phyloP scores from a whole-genome alignment of 2,797 vertebrate genomes.

The Trachurus trachurus region DNA sequence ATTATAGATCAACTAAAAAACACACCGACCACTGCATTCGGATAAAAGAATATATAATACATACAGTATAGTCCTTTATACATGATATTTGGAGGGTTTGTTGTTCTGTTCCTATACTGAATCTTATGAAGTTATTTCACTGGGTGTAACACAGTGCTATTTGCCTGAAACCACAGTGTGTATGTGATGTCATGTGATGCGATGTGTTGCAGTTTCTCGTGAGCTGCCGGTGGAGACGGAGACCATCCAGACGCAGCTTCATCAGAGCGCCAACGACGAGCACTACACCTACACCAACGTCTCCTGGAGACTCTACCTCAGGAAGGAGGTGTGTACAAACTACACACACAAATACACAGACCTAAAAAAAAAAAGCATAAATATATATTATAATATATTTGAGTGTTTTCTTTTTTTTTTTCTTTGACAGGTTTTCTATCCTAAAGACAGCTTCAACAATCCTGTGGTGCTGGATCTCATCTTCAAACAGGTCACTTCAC shows the following conservation, averaged over 20 bases:
- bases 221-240: constrained; percentile 89
- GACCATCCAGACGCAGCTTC: constrained; percentile 91
- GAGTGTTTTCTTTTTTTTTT: constrained; percentile 1
- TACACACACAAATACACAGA: background rate
- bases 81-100: no score
- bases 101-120: no score
- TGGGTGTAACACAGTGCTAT: no score
- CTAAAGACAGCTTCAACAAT: constrained; percentile 93
- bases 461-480: constrained; percentile 94
- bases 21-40: no score
- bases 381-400: background rate
- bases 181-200: background rate
- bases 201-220: constrained; percentile 79
- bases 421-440: constrained; percentile 94
- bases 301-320: constrained; percentile 94
- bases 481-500: constrained; percentile 92
- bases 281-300: constrained; percentile 94
- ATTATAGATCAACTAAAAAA: no score
- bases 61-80: no score
- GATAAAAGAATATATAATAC: no score
- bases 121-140: no score
- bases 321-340: constrained; percentile 90
- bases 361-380: no score
- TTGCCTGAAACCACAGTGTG: background rate
- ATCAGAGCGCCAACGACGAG: constrained; percentile 88